Base-by-base conservation (phyloP, 2,113 vertebrate genomes). In the Lota lota region DNA sequence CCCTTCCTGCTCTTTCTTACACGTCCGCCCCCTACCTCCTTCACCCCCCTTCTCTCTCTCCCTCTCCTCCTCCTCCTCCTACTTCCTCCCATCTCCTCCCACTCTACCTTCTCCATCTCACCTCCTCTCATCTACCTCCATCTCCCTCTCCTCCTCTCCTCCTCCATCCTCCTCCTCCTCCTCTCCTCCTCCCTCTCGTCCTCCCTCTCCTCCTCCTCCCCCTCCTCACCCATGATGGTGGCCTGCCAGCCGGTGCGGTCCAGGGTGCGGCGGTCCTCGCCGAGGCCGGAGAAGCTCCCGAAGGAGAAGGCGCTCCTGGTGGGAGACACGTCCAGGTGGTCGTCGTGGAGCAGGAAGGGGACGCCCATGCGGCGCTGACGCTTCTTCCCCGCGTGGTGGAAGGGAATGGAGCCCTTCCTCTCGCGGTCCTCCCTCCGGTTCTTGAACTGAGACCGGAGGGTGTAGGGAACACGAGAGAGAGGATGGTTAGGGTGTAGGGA, bases 251-350 rank as follows among this genome's bases (percentile, higher is more conserved):
- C 95, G 8, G 93, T 93, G 19, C 95, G 95, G 24, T 99, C 98
- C 61, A 99, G 88, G 67, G 93, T 76, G 19, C 97, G 92, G 1
- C 95, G 92, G 24, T 99, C 97, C 20, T 99, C 97, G 0, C 96
- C 97, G 0, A 96, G 90, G 5, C 95, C 97, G 20, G 97, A 97
- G 90, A 99, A 97, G 77, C 97, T 98, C 5, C 96, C 94, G 0
- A 99, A 99, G 64, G 98, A 99, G 88, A 99, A 99, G 0, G 96
- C 94, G 89, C 97, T 99, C 50, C 97, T 95, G 1, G 98, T 99
- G 2, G 98, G 97, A 0, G 97, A 99, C 16, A 99, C 96, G 17
- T 99, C 98, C 79, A 98, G 77, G 76, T 98, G 95, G 66, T 99
- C 97, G 22, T 99, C 98, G 0, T 99, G 98, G 18, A 97, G 92